A percentile compares a stretch with the other conserved stretches of the same genome.
phyloP scores from a whole-genome alignment of 1,140 invertebrate species.

The Thaumatotibia leucotreta region DNA sequence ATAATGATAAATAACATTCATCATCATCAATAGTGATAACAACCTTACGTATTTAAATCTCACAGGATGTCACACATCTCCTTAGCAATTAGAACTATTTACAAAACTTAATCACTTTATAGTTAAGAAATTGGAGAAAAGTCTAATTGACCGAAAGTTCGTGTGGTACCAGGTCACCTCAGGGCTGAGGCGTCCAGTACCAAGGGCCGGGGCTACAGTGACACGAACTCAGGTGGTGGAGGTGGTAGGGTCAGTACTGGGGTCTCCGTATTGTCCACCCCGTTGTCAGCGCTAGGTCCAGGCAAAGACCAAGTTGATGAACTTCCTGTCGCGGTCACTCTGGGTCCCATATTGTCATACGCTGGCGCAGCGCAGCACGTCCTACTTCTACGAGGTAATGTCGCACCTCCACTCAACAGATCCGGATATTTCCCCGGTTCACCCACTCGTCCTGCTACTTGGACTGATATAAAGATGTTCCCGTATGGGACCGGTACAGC shows the following conservation, averaged over 20 bases:
- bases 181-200: constrained; percentile 63
- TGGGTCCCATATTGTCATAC: constrained; percentile 93
- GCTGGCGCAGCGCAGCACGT: constrained; percentile 75
- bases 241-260: constrained; percentile 61
- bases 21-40: constrained; percentile 61
- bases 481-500: constrained; percentile 68
- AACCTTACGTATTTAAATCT: constrained; percentile 65
- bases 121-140: constrained; percentile 53
- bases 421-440: constrained; percentile 80
- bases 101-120: constrained; percentile 57
- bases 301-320: constrained; percentile 90
- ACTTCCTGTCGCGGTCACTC: constrained; percentile 90
- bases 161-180: constrained; percentile 69
- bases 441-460: constrained; percentile 74
- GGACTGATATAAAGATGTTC: constrained; percentile 74
- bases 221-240: constrained; percentile 68
- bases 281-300: constrained; percentile 74
- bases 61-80: constrained; percentile 66
- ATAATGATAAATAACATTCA: constrained; percentile 52
- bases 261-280: constrained; percentile 48
- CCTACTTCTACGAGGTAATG: constrained; percentile 53
- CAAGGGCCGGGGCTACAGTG: constrained; percentile 69
- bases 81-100: constrained; percentile 52
- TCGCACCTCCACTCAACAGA: constrained; percentile 73
- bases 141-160: constrained; percentile 66